phyloP scores from a whole-genome alignment of 2,113 vertebrate genomes.

The Brachyhypopomus occidentalis region DNA sequence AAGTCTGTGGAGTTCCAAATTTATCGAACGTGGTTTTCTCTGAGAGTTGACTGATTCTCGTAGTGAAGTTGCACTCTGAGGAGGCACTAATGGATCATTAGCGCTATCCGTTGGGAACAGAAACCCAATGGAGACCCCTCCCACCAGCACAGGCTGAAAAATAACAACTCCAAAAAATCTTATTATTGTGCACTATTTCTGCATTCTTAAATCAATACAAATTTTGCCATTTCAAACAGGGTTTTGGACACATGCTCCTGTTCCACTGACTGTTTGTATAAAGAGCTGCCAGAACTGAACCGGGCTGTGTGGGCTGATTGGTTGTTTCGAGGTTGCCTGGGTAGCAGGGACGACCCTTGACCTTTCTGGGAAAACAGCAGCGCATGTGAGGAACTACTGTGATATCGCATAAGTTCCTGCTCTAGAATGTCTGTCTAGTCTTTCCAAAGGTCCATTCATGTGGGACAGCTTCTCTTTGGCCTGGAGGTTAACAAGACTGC shows the following conservation, averaged over 20 bases:
- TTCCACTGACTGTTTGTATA: neutral
- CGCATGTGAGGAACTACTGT: neutral
- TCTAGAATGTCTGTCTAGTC: neutral
- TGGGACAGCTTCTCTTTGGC: no score
- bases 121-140: neutral
- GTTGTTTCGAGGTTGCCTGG: neutral
- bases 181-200: constrained; percentile 28
- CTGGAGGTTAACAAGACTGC: no score
- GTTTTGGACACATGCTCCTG: constrained; percentile 15
- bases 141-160: neutral
- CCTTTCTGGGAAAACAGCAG: neutral
- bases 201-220: constrained; percentile 12
- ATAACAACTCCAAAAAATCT: constrained; percentile 12
- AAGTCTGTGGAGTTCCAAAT: neutral
- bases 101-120: constrained; percentile 2
- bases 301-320: neutral
- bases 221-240: constrained; percentile 33
- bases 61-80: constrained; percentile 1
- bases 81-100: neutral
- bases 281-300: neutral
- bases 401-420: neutral
- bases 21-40: constrained; percentile 44
- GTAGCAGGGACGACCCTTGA: constrained; percentile 17
- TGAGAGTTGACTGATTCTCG: neutral
- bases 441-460: no score